Base-by-base conservation (phyloP, 2,797 vertebrate genomes). In the Amphiprion clarkii region DNA sequence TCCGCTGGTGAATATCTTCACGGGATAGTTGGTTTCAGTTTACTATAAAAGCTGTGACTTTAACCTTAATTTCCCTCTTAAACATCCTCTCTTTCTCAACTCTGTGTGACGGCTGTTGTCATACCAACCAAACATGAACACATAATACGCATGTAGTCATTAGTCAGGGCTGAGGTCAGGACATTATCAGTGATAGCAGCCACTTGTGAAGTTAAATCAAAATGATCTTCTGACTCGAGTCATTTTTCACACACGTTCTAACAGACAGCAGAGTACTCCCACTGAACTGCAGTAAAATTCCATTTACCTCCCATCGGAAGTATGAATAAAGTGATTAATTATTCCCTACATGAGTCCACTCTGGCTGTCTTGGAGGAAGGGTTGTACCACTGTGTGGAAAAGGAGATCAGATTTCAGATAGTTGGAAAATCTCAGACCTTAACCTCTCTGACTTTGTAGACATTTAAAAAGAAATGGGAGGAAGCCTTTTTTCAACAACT, bases 81-180 rank as follows among this genome's bases (percentile, higher is more conserved):
- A 11, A 40, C 31, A 36, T 60, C 14, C 73, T 44, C 29, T 84
- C 48, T 74, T 74, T 58, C 56, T 54, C 40, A 83, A 74, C 11
- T 14, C 3, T 52, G 4, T 51, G 6, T 36, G 44, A 27, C 0
- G 1, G 4, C 4, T 36, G 79, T 87, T 67, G 82, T 70, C 83
- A 87, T 64, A 59, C 13, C 82, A 84, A 83, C 89, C 87, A 90
- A 89, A 87, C 72, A 90, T 25, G 40, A 31, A 66, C 25, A n/a
- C 52, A 61, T 58, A 78, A 65, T 2, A 48, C 14, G 13, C 17
- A 19, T 7, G 10, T 55, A 54, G 51, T 79, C 55, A 82, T 27
- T 51, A 33, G 19, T n/a, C 58, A 29, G 11, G 11, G 16, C 39
- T 3, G 25, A 69, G 17, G 7, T 56, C 60, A n/a, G 40, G 63